Percentiles rank a stretch among this genome's conserved stretches.
phyloP scores from a whole-genome alignment of 2,113 vertebrate genomes.

The Aptenodytes forsteri region DNA sequence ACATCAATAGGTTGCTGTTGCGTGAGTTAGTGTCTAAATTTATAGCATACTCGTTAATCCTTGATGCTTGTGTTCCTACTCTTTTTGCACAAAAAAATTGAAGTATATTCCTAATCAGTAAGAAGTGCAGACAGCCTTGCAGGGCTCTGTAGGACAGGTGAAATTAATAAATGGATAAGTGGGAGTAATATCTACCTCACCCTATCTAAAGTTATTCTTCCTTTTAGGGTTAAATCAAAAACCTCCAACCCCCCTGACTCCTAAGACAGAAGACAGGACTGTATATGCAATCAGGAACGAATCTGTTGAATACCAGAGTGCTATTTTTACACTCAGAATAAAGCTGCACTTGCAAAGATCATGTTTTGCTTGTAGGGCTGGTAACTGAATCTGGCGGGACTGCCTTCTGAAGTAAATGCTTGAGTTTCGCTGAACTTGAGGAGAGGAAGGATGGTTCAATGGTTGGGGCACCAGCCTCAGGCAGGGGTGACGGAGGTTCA shows the following conservation, averaged over 20 bases:
- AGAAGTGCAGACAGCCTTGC: not conserved
- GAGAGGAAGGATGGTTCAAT: not conserved
- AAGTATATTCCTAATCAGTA: not conserved
- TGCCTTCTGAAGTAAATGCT: not conserved
- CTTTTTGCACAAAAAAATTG: not conserved
- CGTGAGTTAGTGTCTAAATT: not conserved
- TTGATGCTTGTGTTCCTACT: not conserved
- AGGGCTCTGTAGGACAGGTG: not conserved
- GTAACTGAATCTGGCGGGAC: not conserved
- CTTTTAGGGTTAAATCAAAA: not conserved
- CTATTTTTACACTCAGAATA: not conserved
- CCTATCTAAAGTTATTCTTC: not conserved
- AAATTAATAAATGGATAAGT: not conserved
- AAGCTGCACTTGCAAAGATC: not conserved
- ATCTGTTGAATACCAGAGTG: not conserved
- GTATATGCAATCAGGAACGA: not conserved
- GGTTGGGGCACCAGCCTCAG: fast-evolving
- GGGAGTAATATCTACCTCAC: not conserved
- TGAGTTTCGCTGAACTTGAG: not conserved
- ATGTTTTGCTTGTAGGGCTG: not conserved
- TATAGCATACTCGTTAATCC: not conserved
- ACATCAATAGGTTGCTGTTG: not conserved
- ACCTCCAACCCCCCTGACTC: not conserved
- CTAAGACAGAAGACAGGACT: not conserved
- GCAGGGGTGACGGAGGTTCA: not conserved